Evolutionary conservation across 2,888 invertebrate genomes (phyloP), one percentile per base, ranked within the genome.

Genomic region (Lepetodrilus schrolli): DNA sequence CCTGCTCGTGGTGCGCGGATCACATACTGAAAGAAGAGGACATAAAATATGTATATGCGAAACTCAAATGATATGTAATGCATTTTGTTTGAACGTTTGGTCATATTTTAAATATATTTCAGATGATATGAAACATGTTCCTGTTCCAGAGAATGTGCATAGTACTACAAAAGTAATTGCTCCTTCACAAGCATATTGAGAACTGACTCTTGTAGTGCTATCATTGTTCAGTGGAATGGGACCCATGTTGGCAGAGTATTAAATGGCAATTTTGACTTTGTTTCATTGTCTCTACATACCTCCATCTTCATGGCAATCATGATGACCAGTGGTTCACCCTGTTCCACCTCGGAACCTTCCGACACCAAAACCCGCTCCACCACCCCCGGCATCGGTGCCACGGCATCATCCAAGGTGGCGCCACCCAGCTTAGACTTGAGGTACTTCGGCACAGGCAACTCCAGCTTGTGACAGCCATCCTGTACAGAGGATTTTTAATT

Each of bases 261-360:
- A 58, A 4, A 23, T 38, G 4, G 21, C 21, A 38, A 20, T 34
- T 37, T 7, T 2, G 8, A 20, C 2, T 1, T 13, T 4, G 20
- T 7, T 4, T 17, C 26, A 34, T 17, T 13, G 38, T 13, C 50
- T n/a, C 37, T 30, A 47, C 75, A 89, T 87, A 93, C 93, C 92
- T 99, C 99, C 99, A 99, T 99, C 92, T 99, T 99, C 99, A 99
- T 99, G 0, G 99, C 99, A 80, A 98, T 97, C 88, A 99, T 94
- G 51, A 98, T 95, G 76, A 98, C 94, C 1, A 99, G 92, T 0
- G 96, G 94, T 88, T 99, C 97, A 0, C 98, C 98, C 88, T 94
- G 93, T 78, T 94, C 93, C 2, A 99, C 97, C 85, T 89, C 81
- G 84, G 97, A 95, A 0, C 97, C 98, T 26, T 93, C 92, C 76